Evolutionary conservation across 2,888 invertebrate genomes (phyloP).

Genomic region (Chelonus formosanus): DNA sequence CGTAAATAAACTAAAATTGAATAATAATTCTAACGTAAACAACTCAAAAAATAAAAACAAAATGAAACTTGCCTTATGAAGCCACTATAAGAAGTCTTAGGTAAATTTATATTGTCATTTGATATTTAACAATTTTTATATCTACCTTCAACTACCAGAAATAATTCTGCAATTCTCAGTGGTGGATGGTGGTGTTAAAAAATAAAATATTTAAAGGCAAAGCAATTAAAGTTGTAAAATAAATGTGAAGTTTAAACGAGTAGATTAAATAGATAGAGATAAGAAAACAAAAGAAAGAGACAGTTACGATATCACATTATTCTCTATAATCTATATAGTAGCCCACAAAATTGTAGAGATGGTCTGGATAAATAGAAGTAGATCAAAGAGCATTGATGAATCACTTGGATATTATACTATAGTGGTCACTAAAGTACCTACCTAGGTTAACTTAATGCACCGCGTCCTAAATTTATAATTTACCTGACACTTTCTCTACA

Average conservation of each 20-base stretch:
- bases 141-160: no score
- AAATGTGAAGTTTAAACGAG: no score
- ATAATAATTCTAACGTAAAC: no score
- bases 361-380: not conserved
- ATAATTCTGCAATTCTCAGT: no score
- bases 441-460: constrained; percentile 5
- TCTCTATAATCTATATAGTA: constrained; percentile 2
- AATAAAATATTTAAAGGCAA: not conserved
- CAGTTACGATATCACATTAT: constrained; percentile 20
- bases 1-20: no score
- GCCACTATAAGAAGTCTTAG: no score
- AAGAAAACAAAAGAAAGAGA: constrained; percentile 6
- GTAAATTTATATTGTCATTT: no score
- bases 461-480: constrained; percentile 2
- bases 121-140: no score
- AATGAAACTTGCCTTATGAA: no score
- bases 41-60: no score
- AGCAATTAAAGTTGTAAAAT: no score
- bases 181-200: not conserved
- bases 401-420: constrained; percentile 3
- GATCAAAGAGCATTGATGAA: constrained; percentile 18
- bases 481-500: not conserved
- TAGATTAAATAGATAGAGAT: not conserved
- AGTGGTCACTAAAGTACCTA: not conserved
- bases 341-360: constrained; percentile 21